phyloP scores from a whole-genome alignment of 2,113 vertebrate species.

The Caranx melampygus region DNA sequence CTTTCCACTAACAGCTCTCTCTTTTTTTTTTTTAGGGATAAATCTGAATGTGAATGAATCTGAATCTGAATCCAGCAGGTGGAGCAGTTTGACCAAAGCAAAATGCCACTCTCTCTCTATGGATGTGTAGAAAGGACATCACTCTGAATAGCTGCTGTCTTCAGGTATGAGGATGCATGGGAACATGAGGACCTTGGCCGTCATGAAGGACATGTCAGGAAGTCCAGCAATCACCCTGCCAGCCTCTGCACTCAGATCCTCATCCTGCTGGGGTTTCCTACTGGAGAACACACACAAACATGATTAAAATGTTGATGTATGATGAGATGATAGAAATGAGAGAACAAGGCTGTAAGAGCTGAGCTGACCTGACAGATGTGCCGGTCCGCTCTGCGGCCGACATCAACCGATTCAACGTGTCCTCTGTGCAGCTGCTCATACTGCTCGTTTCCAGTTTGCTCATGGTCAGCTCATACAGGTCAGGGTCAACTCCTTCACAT shows the following conservation, averaged over 20 bases:
- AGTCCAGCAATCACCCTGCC: constrained; percentile 86
- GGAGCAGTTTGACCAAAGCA: constrained; percentile 28
- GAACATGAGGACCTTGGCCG: constrained; percentile 93
- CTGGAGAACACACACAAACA: not conserved
- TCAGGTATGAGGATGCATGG: constrained; percentile 85
- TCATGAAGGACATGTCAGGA: constrained; percentile 92
- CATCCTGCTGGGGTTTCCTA: constrained; percentile 88
- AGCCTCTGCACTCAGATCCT: constrained; percentile 89
- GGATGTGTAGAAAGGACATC: not conserved
- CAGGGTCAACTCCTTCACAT: constrained; percentile 91
- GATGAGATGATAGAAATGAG: not conserved
- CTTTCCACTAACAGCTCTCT: too few relatives aligned
- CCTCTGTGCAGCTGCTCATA: constrained; percentile 82
- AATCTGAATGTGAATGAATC: not conserved
- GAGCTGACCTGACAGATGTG: constrained; percentile 87
- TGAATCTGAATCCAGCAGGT: constrained; percentile 26
- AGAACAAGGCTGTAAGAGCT: not conserved
- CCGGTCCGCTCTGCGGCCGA: constrained; percentile 89
- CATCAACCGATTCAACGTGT: constrained; percentile 91
- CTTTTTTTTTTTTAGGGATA: not conserved
- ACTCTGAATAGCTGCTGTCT: not conserved
- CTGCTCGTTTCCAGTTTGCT: constrained; percentile 88
- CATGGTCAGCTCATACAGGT: constrained; percentile 93
- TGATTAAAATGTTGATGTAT: not conserved
- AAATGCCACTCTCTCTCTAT: not conserved